Evolutionary conservation across 2,797 vertebrate species (phyloP).

Genomic region (Hylomyscus alleni): DNA sequence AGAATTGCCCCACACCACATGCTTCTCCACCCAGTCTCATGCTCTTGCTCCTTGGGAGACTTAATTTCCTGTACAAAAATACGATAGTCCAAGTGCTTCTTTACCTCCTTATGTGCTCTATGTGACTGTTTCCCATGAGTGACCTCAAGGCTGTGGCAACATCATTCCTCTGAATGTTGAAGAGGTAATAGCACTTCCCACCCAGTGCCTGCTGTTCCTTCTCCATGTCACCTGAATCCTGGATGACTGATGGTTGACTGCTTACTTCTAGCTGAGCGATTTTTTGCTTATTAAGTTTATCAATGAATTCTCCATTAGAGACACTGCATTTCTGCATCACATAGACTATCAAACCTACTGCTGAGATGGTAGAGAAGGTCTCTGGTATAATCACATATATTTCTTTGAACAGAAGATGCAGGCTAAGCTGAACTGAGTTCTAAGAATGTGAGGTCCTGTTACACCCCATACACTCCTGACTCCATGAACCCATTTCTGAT

Average conservation of each 20-base stretch:
- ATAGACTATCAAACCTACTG: neutral
- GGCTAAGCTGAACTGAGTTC: neutral
- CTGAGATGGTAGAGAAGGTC: neutral
- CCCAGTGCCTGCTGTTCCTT: neutral
- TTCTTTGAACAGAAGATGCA: neutral
- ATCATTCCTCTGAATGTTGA: constrained; percentile 89
- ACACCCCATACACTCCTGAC: neutral
- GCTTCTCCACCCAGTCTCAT: constrained; percentile 96
- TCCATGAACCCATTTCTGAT: neutral
- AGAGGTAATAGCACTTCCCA: neutral
- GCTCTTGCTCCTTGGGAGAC: constrained; percentile 93
- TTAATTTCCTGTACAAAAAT: constrained; percentile 85
- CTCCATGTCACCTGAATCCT: neutral
- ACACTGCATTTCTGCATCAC: neutral
- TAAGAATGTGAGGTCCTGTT: no score
- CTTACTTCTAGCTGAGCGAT: neutral
- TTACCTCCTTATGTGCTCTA: constrained; percentile 89
- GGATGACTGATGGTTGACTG: neutral
- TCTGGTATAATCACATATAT: neutral
- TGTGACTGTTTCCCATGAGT: constrained; percentile 94
- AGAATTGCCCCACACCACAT: constrained; percentile 93
- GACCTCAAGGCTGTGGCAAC: constrained; percentile 89
- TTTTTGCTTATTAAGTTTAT: neutral
- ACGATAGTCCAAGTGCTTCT: neutral
- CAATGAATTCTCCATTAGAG: neutral